A percentile compares a stretch with the other conserved stretches of the same genome.
Conservation (phyloP, 2,888 invertebrate genomes). For the Ypsolopha scabrella region DNA sequence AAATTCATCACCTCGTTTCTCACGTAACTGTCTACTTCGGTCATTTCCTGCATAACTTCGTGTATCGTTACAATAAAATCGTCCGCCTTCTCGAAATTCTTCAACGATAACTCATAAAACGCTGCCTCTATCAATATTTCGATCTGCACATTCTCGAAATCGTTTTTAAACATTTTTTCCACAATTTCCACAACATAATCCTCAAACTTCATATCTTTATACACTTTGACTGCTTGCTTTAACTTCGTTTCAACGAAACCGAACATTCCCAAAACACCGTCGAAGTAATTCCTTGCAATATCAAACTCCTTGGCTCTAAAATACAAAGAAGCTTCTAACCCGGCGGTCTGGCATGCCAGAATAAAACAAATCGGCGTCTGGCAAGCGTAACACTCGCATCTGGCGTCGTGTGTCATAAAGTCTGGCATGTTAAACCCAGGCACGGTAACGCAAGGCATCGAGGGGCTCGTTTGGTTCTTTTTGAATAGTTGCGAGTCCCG, state of each 20-base stretch:
- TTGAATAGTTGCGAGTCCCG: constrained; percentile 27
- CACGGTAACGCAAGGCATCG: constrained; percentile 18
- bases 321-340: constrained; percentile 37
- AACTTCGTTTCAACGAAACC: constrained; percentile 23
- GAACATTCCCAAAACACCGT: constrained; percentile 27
- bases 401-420: constrained; percentile 25
- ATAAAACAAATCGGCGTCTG: constrained; percentile 20
- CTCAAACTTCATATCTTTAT: constrained; percentile 17
- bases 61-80: constrained; percentile 34
- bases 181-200: constrained; percentile 24
- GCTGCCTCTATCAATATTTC: constrained; percentile 36
- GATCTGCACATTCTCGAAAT: constrained; percentile 23
- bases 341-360: constrained; percentile 22
- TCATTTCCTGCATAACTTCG: constrained; percentile 28
- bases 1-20: constrained; percentile 39
- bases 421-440: constrained; percentile 30
- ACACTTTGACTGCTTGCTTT: constrained; percentile 11
- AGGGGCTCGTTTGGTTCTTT: constrained; percentile 27
- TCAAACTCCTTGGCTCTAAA: constrained; percentile 34
- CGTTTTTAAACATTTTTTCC: constrained; percentile 12
- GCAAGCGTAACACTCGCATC: constrained; percentile 39
- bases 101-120: constrained; percentile 33
- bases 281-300: constrained; percentile 42
- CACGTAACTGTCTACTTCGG: constrained; percentile 19
- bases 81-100: constrained; percentile 25